Percentiles rank a stretch among this genome's conserved stretches.
Conservation (phyloP, 2,888 invertebrate genomes). For the Polymixis flavicincta region DNA sequence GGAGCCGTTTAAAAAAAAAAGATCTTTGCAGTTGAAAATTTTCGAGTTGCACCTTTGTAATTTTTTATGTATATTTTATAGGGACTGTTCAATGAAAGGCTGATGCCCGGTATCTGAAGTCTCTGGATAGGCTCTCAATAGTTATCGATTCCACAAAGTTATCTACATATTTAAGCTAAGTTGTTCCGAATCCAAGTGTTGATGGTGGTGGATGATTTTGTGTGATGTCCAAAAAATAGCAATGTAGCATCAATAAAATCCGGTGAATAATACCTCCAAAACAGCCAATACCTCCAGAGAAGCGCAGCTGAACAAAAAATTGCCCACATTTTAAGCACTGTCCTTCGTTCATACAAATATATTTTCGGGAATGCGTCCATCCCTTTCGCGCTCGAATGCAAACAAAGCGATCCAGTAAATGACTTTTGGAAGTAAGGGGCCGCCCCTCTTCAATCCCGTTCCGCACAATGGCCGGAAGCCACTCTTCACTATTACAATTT, state of each 20-base stretch:
- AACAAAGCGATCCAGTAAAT: conserved; percentile 52
- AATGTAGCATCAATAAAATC: not conserved
- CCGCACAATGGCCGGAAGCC: conserved; percentile 26
- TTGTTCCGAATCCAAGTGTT: too few species aligned
- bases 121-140: not conserved
- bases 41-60: not conserved
- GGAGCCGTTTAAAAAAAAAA: too few species aligned
- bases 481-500: conserved; percentile 13
- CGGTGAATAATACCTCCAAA: not conserved
- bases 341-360: not conserved
- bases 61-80: not conserved
- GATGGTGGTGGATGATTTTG: too few species aligned
- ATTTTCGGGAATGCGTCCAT: conserved; percentile 2
- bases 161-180: not conserved
- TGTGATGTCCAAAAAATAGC: not conserved
- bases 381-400: conserved; percentile 35
- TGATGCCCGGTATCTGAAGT: too few species aligned
- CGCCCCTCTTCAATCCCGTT: conserved; percentile 20
- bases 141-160: too few species aligned
- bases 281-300: not conserved
- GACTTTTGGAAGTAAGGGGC: conserved; percentile 27
- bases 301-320: not conserved
- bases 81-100: not conserved
- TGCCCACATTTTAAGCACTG: not conserved
- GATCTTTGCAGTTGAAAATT: too few species aligned